Conservation (phyloP, 2,113 vertebrate species). For the Emydocephalus ijimae region DNA sequence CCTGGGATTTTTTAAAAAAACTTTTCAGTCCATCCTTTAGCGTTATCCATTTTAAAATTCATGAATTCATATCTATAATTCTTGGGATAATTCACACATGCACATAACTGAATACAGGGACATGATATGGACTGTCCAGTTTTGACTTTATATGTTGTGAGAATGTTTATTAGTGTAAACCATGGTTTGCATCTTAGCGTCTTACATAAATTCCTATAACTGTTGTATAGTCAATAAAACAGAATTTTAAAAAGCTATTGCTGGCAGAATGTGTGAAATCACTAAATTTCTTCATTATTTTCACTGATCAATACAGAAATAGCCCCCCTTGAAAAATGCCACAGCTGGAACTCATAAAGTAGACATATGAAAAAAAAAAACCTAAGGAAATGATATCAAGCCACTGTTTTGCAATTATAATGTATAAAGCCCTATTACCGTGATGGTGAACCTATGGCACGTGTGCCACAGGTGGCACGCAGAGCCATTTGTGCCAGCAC, state of each 20-base stretch:
- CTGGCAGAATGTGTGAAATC: not conserved
- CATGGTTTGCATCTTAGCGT: not conserved
- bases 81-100: not conserved
- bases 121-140: not conserved
- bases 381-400: not conserved
- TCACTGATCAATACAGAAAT: not conserved
- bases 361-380: not conserved
- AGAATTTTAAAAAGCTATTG: not conserved
- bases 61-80: not conserved
- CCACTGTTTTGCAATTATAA: not conserved
- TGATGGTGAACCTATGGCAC: too few relatives aligned
- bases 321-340: not conserved
- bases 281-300: not conserved
- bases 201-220: not conserved
- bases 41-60: not conserved
- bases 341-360: not conserved
- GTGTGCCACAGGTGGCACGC: too few relatives aligned
- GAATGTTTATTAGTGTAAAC: not conserved
- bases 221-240: not conserved
- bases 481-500: too few relatives aligned
- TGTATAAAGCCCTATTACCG: not conserved
- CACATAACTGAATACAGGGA: not conserved
- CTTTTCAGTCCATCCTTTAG: not conserved
- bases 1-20: not conserved
- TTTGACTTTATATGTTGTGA: not conserved